Conservation (phyloP, 2,113 vertebrate species). For the Procavia capensis region DNA sequence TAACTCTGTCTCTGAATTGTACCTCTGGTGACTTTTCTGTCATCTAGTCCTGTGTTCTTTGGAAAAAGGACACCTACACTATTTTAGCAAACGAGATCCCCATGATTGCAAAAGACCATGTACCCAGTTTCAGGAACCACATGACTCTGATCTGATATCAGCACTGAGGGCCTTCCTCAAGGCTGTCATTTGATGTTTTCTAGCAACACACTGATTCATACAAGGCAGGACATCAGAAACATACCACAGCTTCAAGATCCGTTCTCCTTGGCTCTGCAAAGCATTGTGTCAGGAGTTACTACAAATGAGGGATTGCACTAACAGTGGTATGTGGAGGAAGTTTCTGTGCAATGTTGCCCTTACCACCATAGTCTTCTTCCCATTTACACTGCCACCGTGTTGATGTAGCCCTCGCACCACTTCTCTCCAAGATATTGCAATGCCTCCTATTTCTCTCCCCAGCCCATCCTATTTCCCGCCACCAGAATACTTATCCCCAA, state of each 20-base stretch:
- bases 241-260: neutral
- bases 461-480: neutral
- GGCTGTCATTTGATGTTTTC: neutral
- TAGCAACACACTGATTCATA: neutral
- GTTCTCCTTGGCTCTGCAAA: neutral
- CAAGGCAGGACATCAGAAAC: constrained; percentile 33
- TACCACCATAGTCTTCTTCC: neutral
- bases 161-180: neutral
- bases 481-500: neutral
- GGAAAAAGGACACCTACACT: neutral
- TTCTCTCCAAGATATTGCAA: neutral
- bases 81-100: neutral
- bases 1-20: neutral
- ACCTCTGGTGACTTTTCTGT: neutral
- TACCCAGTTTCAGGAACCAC: neutral
- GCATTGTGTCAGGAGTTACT: neutral
- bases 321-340: no score
- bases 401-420: neutral
- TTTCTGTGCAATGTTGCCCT: neutral
- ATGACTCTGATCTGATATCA: neutral
- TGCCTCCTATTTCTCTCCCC: neutral
- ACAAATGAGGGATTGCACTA: neutral
- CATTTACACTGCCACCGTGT: no score
- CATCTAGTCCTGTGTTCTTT: neutral
- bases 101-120: neutral